Evolutionary conservation across 2,888 invertebrate species (phyloP).

Genomic region (Eupithecia exiguata): DNA sequence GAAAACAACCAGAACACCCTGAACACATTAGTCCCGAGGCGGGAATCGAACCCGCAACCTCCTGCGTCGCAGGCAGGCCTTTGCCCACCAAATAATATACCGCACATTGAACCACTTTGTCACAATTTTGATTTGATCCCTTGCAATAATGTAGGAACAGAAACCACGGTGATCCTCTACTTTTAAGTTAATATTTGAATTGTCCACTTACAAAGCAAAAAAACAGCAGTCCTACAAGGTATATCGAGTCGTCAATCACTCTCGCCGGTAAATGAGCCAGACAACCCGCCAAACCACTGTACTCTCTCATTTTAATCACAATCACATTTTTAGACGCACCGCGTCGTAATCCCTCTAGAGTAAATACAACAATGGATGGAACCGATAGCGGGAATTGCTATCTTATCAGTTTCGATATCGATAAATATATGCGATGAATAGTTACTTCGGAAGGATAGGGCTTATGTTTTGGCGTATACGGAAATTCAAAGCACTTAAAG

Average conservation of each 20-base stretch:
- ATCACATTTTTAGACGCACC: conserved; percentile 48
- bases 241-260: conserved; percentile 54
- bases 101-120: neutral
- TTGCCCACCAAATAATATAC: too few species aligned
- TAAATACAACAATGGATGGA: conserved; percentile 58
- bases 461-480: conserved; percentile 7
- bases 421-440: conserved; percentile 57
- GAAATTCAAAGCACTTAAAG: neutral
- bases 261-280: conserved; percentile 55
- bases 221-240: conserved; percentile 52
- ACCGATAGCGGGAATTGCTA: conserved; percentile 62
- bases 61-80: too few species aligned
- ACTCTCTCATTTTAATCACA: conserved; percentile 59
- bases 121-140: neutral
- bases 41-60: too few species aligned
- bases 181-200: neutral
- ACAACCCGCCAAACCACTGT: conserved; percentile 44
- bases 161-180: neutral
- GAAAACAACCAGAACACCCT: too few species aligned
- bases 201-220: conserved; percentile 63
- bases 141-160: neutral
- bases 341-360: conserved; percentile 51
- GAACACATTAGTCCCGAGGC: too few species aligned
- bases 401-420: conserved; percentile 75
- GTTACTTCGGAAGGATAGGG: conserved; percentile 44